Base-by-base conservation (phyloP, 2,797 vertebrate species). In the Melanogrammus aeglefinus region DNA sequence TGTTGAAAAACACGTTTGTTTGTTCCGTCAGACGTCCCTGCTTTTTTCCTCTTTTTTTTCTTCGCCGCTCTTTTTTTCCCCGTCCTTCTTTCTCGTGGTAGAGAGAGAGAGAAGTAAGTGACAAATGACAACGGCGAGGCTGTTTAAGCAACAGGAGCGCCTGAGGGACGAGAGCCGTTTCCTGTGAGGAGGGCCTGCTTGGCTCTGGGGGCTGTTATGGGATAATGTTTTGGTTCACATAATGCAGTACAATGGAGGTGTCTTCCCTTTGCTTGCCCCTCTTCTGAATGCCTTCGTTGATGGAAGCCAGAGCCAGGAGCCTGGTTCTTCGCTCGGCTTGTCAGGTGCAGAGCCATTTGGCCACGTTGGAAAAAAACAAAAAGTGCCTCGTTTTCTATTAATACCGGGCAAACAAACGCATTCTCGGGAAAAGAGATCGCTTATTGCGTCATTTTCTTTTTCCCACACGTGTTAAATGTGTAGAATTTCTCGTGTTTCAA, bases 201-300 rank as follows among this genome's bases (percentile, higher is more conserved):
- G 69, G 38, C 78, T 76, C 81, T 75, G 47, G 76, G 72, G 69
- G 33, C 2, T 24, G 63, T 24, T 63, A 24, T 63, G 57, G 27
- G 31, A 75, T 16, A 77, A 77, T 69, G 72, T 36, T 63, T 41
- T 72, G 69, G 39, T 35, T 77, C 76, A 80, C 76, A 76, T 69
- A 41, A 44, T 41, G 72, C 47, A 13, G 69, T 1, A 74, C 77
- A 66, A 74, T 78, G 72, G 41, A 73, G 72, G 69, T 71, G 69
- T 71, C 69, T 71, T 33, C 69, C 69, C 69, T 71, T 71, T 6
- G 10, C 29, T 71, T 2, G 69, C 44, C 72, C 57, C 94, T 93
- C 92, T 95, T 95, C 91, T 80, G 80, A 87, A 91, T 90, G 91
- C 92, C 87, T 21, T 31, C 88, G 90, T 92, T 91, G 92, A 93